Evolutionary conservation across 2,888 invertebrate species (phyloP).

Genomic region (Linnaemya vulpina): DNA sequence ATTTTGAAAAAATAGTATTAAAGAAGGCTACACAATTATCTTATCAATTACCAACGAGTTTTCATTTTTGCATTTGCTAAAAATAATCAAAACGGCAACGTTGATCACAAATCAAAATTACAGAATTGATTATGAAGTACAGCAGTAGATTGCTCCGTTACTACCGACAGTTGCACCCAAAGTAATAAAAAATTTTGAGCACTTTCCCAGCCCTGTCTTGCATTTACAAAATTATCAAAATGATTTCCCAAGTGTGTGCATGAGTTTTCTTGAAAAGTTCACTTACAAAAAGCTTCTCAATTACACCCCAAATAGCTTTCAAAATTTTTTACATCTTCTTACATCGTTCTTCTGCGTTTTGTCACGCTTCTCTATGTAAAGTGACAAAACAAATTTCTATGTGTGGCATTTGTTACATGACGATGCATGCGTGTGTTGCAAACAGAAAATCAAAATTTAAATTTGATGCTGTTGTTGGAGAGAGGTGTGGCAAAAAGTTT

Average conservation of each 20-base stretch:
- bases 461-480: not conserved
- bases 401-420: slow-evolving; percentile 25
- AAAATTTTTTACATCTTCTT: not conserved
- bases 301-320: slow-evolving; percentile 18
- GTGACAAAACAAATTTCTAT: slow-evolving; percentile 42
- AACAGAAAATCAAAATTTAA: not conserved
- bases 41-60: too few species aligned
- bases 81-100: too few species aligned
- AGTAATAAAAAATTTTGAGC: too few species aligned
- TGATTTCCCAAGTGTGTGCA: not conserved
- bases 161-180: too few species aligned
- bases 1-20: too few species aligned
- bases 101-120: too few species aligned
- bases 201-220: not conserved
- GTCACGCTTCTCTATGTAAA: not conserved
- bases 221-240: not conserved
- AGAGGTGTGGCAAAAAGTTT: slow-evolving; percentile 12
- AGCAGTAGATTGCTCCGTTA: too few species aligned
- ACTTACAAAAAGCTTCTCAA: slow-evolving; percentile 9
- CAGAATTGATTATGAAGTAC: too few species aligned
- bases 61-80: too few species aligned
- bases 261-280: not conserved
- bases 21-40: too few species aligned
- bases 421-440: not conserved
- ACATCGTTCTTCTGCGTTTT: not conserved